Percentiles rank a stretch among this genome's conserved stretches.
Conservation (phyloP, 2,797 vertebrate species). For the Tachyglossus aculeatus region DNA sequence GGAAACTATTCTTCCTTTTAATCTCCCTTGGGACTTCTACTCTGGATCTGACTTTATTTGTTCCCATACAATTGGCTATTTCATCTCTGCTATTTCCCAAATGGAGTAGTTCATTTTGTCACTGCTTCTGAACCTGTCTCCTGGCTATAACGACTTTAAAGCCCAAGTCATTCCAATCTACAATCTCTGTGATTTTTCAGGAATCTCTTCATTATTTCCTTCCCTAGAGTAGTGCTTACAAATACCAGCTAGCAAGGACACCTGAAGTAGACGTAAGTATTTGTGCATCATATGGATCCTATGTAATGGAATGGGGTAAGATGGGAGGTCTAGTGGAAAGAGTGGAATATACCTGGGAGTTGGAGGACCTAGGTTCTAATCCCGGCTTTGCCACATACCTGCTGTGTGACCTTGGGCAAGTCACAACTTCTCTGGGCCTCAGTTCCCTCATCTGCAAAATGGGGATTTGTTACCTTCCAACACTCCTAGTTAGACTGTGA, state of each 20-base stretch:
- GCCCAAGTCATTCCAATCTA: not conserved
- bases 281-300: no score
- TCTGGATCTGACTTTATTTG: not conserved
- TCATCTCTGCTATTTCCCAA: not conserved
- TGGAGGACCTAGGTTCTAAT: no score
- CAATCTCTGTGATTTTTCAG: not conserved
- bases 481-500: no score
- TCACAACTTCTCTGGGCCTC: no score
- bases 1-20: not conserved
- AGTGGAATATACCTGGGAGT: no score
- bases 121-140: not conserved
- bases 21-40: not conserved
- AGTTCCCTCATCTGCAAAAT: no score
- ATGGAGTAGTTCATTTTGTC: not conserved
- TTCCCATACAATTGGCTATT: not conserved
- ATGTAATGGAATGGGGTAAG: no score
- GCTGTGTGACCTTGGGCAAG: no score
- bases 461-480: no score
- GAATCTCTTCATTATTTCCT: not conserved
- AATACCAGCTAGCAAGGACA: not conserved
- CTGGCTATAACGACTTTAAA: not conserved
- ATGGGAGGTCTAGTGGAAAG: no score
- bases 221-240: not conserved
- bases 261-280: no score
- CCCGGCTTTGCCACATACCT: no score